phyloP scores from a whole-genome alignment of 2,888 invertebrate genomes.

The Noctuana brunneofusca region DNA sequence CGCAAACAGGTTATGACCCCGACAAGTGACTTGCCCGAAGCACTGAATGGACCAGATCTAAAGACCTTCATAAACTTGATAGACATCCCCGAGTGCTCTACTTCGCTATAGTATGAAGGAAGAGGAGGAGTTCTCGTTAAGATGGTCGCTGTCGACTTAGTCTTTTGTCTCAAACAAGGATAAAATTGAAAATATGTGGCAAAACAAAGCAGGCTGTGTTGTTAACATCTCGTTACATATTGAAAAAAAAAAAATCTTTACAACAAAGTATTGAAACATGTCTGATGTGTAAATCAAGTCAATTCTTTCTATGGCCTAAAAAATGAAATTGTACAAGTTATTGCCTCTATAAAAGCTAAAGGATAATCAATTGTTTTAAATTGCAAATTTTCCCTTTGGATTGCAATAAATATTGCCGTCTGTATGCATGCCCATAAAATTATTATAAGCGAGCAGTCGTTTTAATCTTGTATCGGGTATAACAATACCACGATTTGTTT shows the following conservation, averaged over 20 bases:
- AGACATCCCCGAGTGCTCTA: conserved; percentile 46
- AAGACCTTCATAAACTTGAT: conserved; percentile 56
- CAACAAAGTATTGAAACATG: not conserved
- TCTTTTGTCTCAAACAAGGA: conserved; percentile 74
- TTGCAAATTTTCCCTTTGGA: conserved; percentile 33
- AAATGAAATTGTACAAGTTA: conserved; percentile 28
- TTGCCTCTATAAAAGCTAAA: conserved; percentile 24
- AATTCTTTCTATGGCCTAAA: conserved; percentile 18
- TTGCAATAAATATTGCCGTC: conserved; percentile 42
- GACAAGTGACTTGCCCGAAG: conserved; percentile 80
- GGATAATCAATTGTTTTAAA: conserved; percentile 34
- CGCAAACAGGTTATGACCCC: conserved; percentile 83
- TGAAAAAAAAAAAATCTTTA: conserved; percentile 5
- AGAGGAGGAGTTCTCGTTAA: conserved; percentile 48
- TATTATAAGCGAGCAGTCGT: conserved; percentile 57
- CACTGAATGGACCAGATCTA: conserved; percentile 62
- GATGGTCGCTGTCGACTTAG: conserved; percentile 59
- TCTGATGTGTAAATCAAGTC: conserved; percentile 12
- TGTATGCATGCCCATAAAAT: conserved; percentile 48
- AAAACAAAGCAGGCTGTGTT: conserved; percentile 44
- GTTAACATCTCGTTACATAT: conserved; percentile 30
- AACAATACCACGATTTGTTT: conserved; percentile 80
- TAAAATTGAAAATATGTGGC: conserved; percentile 71
- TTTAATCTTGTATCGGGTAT: conserved; percentile 63
- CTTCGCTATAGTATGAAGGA: conserved; percentile 40